phyloP scores from a whole-genome alignment of 2,113 vertebrate genomes.

The Dunckerocampus dactyliophorus region DNA sequence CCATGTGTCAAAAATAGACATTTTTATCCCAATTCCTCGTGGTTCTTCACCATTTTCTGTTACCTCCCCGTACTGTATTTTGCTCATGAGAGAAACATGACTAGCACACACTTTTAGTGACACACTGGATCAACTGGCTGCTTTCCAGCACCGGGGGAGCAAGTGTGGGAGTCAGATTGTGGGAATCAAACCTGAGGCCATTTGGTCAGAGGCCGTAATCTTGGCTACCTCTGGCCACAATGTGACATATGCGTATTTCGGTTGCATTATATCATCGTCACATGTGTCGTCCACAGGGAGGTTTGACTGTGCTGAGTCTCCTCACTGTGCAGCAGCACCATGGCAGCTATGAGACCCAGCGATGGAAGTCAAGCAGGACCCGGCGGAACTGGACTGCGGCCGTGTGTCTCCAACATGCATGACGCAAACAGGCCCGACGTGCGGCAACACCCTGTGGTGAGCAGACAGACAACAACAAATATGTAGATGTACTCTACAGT shows the following conservation, averaged over 20 bases:
- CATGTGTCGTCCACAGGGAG: conserved; percentile 30
- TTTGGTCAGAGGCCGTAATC: no score
- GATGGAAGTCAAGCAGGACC: conserved; percentile 28
- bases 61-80: no score
- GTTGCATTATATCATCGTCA: neutral
- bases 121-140: no score
- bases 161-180: no score
- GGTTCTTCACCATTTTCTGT: no score
- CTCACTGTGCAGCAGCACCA: conserved; percentile 46
- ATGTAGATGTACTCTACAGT: no score
- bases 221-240: neutral
- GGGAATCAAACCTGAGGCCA: no score
- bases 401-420: conserved; percentile 5
- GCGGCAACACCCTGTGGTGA: conserved; percentile 48
- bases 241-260: neutral
- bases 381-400: conserved; percentile 13
- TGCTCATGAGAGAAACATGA: no score
- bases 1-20: no score
- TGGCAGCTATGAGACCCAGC: conserved; percentile 67
- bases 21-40: no score
- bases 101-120: no score
- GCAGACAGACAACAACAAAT: neutral
- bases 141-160: no score
- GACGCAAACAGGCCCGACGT: conserved; percentile 2
- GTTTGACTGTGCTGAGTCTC: conserved; percentile 42